Evolutionary conservation across 2,113 vertebrate genomes (phyloP), one percentile per base, ranked within the genome.

Genomic region (Cyprinus carpio): DNA sequence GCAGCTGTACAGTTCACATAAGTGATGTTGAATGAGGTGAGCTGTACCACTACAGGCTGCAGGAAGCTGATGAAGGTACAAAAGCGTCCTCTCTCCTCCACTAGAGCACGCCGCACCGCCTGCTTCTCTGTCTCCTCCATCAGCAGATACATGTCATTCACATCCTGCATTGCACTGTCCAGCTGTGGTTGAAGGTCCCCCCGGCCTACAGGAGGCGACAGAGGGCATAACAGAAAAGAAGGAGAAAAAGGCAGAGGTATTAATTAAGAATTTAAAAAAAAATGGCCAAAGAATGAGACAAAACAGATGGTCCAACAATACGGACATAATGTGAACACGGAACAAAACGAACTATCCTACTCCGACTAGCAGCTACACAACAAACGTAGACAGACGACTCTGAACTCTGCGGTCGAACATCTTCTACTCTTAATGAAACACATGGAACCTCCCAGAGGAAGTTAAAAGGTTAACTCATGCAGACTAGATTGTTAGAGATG

Each of bases 71-170:
- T 97, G 92, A 99, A 98, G 82, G 97, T 98, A 90, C 98, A 99
- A 94, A 98, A 99, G 72, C 98, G 96, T 0, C 97, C 96, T 2
- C 98, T 93, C 89, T 99, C 98, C 92, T 99, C 98, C 0, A 98
- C 96, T 82, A 99, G 96, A 6, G 98, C 98, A 13, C 96, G 95
- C 88, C 98, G 96, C 76, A 99, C 98, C 0, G 98, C 97, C 94
- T 99, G 98, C 92, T 99, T 99, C 94, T 99, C 98, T 0, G 95
- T 99, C 93, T 99, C 98, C 93, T 99, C 97, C 96, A 99, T 96
- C 85, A 99, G 91, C 90, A 99, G 94, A 92, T 97, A 99, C 97
- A 99, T 96, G 94, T 99, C 98, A 0, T 96, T 99, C 90, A 99
- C 97, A 0, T 99, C 98, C 92, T 99, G 98, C 90, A 99, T 96